Percentiles rank a stretch among this genome's conserved stretches.
Conservation (phyloP, 2,797 vertebrate species). For the Potorous gilbertii region DNA sequence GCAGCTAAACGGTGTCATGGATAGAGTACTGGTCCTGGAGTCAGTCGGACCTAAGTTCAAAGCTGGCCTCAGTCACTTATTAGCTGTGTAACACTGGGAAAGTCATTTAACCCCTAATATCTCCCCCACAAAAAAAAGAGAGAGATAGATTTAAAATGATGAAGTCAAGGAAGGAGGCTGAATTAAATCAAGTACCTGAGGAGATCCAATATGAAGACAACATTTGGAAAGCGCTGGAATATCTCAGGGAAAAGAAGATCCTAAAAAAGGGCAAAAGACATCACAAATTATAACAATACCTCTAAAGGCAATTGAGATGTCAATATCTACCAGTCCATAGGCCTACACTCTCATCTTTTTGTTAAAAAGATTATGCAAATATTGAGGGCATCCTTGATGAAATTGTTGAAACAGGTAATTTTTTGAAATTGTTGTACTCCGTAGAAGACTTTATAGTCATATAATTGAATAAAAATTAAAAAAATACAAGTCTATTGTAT, state of each 20-base stretch:
- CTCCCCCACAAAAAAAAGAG: background rate
- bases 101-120: background rate
- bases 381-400: background rate
- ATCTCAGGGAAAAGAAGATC: background rate
- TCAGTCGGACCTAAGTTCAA: background rate
- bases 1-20: rapidly evolving
- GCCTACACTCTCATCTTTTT: background rate
- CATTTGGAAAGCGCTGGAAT: background rate
- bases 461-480: background rate
- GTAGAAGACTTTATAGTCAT: background rate
- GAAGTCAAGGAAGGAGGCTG: background rate
- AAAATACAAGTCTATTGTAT: background rate
- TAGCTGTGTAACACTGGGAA: background rate
- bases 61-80: background rate
- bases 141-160: background rate
- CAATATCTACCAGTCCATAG: background rate
- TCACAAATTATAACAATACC: background rate
- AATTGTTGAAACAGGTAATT: background rate
- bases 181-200: background rate
- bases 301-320: background rate
- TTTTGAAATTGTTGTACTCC: background rate
- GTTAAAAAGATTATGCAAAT: background rate
- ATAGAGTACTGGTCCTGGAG: background rate
- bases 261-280: background rate
- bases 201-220: background rate